Percentiles rank a stretch among this genome's conserved stretches.
Conservation (phyloP, 2,113 vertebrate genomes). For the Bufo gargarizans region DNA sequence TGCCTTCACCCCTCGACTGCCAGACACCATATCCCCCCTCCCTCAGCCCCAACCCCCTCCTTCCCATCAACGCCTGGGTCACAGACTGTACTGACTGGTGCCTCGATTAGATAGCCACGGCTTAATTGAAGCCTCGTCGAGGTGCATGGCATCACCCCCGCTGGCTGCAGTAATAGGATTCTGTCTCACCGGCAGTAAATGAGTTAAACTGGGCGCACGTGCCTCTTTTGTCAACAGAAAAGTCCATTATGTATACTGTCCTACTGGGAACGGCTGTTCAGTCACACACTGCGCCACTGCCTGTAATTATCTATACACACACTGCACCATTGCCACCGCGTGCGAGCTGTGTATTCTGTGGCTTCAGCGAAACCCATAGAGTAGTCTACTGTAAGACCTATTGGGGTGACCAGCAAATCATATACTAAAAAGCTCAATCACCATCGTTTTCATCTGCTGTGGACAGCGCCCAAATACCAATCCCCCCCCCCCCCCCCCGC, state of each 20-base stretch:
- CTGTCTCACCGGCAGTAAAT: not conserved
- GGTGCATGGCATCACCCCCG: constrained; percentile 13
- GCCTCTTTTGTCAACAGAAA: constrained; percentile 44
- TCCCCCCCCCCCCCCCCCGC: not conserved
- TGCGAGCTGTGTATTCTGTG: not conserved
- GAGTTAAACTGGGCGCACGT: constrained; percentile 40
- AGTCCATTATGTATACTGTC: constrained; percentile 30
- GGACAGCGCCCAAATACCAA: not conserved
- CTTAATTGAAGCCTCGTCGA: not conserved
- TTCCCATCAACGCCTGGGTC: not conserved
- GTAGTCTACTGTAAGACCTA: not conserved
- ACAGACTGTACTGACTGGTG: constrained; percentile 4
- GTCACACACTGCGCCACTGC: constrained; percentile 22
- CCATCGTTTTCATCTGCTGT: not conserved
- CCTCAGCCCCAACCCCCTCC: not conserved
- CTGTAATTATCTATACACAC: constrained; percentile 15
- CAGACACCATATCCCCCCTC: not conserved
- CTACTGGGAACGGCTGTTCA: constrained; percentile 36
- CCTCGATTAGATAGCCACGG: constrained; percentile 23
- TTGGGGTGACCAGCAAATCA: not conserved
- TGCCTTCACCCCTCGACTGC: constrained; percentile 58
- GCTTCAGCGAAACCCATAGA: not conserved
- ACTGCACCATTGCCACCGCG: not conserved
- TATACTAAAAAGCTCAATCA: not conserved
- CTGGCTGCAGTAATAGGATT: constrained; percentile 16